These are phyloP conservation scores for Potorous gilbertii DNA, from an alignment of 2,797 vertebrate genomes.

Conservation along the genomic window DNA sequence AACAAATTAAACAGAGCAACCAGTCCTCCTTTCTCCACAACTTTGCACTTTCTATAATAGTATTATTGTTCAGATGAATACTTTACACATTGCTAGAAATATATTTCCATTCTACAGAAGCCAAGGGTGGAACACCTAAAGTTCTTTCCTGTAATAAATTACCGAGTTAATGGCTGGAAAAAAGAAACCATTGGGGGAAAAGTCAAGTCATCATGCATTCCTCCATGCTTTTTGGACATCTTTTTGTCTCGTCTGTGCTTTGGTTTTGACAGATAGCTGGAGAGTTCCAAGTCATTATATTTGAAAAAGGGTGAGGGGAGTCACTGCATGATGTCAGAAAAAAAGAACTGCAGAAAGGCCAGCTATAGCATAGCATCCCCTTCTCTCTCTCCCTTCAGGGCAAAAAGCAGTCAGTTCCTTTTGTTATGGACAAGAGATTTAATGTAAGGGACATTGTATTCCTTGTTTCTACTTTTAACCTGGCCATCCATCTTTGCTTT, in stretches of 20 bases:
- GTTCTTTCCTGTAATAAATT: not conserved
- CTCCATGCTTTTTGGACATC: not conserved
- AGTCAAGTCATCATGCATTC: not conserved
- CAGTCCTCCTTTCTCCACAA: not conserved
- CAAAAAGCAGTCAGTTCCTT: slow-evolving; percentile 24
- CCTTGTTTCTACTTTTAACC: not conserved
- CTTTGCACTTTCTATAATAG: not conserved
- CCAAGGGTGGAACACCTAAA: not conserved
- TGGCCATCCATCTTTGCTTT: not conserved
- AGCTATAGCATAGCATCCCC: not conserved
- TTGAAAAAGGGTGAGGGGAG: not conserved
- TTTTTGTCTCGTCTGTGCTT: not conserved
- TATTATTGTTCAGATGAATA: not conserved
- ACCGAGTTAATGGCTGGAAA: not conserved
- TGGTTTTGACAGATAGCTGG: slow-evolving; percentile 25
- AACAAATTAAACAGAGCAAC: not conserved
- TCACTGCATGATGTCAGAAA: not conserved
- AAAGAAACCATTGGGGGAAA: not conserved
- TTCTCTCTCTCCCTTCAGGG: not conserved
- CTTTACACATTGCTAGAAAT: not conserved
- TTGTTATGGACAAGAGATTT: slow-evolving; percentile 3
- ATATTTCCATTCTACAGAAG: not conserved
- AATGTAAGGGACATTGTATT: not conserved
- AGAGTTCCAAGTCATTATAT: slow-evolving; percentile 11
- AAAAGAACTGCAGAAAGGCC: not conserved